A percentile compares a stretch with the other conserved stretches of the same genome.
These are phyloP conservation scores for Anas platyrhynchos DNA, from an alignment of 2,113 vertebrate species.

Conservation along the genomic window DNA sequence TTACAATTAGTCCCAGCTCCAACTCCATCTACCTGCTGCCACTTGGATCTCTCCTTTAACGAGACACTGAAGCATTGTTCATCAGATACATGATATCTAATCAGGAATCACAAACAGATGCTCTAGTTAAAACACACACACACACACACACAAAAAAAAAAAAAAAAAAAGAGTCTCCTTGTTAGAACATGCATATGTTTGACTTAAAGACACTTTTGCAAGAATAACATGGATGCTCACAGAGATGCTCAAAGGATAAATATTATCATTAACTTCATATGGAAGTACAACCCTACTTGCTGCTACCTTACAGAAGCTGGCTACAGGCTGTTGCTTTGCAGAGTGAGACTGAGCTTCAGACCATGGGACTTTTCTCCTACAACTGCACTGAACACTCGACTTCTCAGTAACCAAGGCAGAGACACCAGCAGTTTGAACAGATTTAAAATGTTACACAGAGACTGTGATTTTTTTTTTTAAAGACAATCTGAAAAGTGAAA, in stretches of 20 bases:
- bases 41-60: neutral
- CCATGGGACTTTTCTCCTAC: neutral
- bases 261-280: neutral
- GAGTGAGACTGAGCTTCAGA: neutral
- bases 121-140: neutral
- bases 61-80: neutral
- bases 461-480: conserved; percentile 69
- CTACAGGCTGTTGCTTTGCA: neutral
- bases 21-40: conserved; percentile 26
- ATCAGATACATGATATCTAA: neutral
- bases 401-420: conserved; percentile 68
- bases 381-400: neutral
- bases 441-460: conserved; percentile 48
- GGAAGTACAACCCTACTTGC: neutral
- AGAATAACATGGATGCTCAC: neutral
- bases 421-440: conserved; percentile 55
- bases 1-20: conserved; percentile 14
- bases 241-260: neutral
- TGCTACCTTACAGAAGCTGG: neutral
- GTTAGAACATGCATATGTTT: neutral
- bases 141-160: neutral
- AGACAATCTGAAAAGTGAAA: conserved; percentile 11
- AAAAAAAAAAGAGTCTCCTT: neutral
- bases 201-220: neutral
- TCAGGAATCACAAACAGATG: conserved; percentile 40